Conservation (phyloP, 2,113 vertebrate genomes). For the Cyprinodon tularosa region DNA sequence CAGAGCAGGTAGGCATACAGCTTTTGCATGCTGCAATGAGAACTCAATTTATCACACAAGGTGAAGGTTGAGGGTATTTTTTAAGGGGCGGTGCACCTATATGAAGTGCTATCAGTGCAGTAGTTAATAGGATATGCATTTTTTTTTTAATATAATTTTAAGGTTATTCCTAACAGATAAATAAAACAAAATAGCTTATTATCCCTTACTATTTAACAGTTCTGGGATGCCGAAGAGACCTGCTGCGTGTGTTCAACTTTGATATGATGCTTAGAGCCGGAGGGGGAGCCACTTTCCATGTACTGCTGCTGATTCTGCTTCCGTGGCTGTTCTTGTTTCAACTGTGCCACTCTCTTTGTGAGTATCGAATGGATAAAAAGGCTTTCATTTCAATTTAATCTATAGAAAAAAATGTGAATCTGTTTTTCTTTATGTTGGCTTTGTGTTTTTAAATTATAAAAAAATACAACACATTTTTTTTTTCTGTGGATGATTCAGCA, state of each 20-base stretch:
- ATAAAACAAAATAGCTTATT: not conserved
- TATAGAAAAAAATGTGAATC: not conserved
- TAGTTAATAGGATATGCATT: not conserved
- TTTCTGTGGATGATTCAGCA: not conserved
- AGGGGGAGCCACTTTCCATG: slow-evolving; percentile 52
- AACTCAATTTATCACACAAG: slow-evolving; percentile 19
- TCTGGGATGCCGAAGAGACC: slow-evolving; percentile 53
- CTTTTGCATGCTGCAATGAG: slow-evolving; percentile 1
- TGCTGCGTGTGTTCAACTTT: slow-evolving; percentile 52
- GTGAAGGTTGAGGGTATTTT: slow-evolving; percentile 24
- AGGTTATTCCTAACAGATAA: not conserved
- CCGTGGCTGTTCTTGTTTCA: slow-evolving; percentile 67
- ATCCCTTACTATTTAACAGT: slow-evolving; percentile 19
- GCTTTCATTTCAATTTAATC: slow-evolving; percentile 5
- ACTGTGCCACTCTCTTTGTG: slow-evolving; percentile 75
- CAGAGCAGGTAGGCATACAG: slow-evolving; percentile 36
- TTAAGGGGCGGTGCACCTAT: slow-evolving; percentile 10
- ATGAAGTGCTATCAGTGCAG: slow-evolving; percentile 13
- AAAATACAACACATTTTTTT: not conserved
- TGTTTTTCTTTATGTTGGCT: too few relatives aligned
- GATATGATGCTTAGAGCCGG: slow-evolving; percentile 74
- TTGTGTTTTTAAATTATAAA: not conserved
- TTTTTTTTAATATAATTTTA: not conserved
- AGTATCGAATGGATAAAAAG: slow-evolving; percentile 39
- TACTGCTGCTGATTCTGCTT: slow-evolving; percentile 63